Conservation (phyloP, 2,113 vertebrate genomes). For the Pelmatolapia mariae region DNA sequence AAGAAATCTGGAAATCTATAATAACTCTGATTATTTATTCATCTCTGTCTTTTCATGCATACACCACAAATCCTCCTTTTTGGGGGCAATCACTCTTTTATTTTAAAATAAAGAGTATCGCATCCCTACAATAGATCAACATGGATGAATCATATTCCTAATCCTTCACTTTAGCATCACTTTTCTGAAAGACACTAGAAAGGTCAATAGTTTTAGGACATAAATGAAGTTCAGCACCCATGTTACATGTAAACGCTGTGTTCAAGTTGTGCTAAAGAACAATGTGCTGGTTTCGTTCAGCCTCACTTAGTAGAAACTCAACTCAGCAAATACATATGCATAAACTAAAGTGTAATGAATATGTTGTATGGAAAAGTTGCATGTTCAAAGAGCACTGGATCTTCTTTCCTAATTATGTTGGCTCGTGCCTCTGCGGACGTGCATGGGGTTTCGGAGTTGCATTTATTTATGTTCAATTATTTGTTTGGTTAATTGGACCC, state of each 20-base stretch:
- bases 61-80: neutral
- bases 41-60: neutral
- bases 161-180: neutral
- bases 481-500: constrained; percentile 69
- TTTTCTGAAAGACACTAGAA: neutral
- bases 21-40: neutral
- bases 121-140: neutral
- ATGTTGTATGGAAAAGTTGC: constrained; percentile 49
- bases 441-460: constrained; percentile 55
- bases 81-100: neutral
- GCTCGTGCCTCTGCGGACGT: constrained; percentile 38
- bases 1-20: constrained; percentile 66
- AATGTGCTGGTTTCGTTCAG: constrained; percentile 9
- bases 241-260: neutral
- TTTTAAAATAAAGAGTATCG: neutral
- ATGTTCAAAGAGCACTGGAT: constrained; percentile 62
- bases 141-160: neutral
- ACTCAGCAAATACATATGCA: constrained; percentile 43
- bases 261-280: constrained; percentile 1
- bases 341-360: constrained; percentile 57
- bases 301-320: constrained; percentile 32
- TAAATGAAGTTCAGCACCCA: neutral
- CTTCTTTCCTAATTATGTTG: constrained; percentile 57
- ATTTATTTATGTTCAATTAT: constrained; percentile 74
- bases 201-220: neutral